Evolutionary conservation across 1,140 invertebrate species (phyloP), one percentile per base, ranked within the genome.

Genomic region (Acromyrmex echinatior): DNA sequence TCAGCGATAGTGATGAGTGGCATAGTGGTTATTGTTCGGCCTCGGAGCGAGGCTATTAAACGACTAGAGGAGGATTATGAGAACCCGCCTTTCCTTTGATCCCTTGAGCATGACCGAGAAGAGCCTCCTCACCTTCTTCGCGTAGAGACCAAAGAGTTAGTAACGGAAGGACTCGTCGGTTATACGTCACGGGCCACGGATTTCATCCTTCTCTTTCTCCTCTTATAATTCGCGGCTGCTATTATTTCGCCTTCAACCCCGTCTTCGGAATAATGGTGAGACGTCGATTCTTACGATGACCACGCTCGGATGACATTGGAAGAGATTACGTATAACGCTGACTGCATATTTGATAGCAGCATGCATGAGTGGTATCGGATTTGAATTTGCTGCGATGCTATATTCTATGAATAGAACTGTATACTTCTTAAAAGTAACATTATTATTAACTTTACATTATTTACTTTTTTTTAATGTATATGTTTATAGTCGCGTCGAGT

Each of bases 21-120:
- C 58, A 77, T 28, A 77, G 79, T 80, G 77, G 74, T 90, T 84
- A 91, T 90, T 90, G 89, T 90, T 88, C 90, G 66, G 78, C 12
- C 49, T 71, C 74, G 73, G 28, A 84, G 80, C 79, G 62, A 90
- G 68, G 73, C 77, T 90, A 90, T 88, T 91, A 88, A 91, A 63
- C 70, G 79, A 78, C n/a, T 51, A 81, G 63, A 84, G 78, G 78
- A 73, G 86, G 86, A 89, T 90, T 88, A 88, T 80, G 85, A 86
- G 78, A 88, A 76, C 51, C 82, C 35, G 56, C 78, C 76, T 79
- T 76, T 91, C 84, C 78, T 90, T 86, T 88, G 78, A 91, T 91
- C 85, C 80, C 76, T 86, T 89, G 80, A 89, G 79, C 80, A 91
- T 89, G 84, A 88, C 85, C 89, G 77, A 84, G 70, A 81, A 70